Evolutionary conservation across 1,140 invertebrate species (phyloP).

Genomic region (Whitmania pigra): DNA sequence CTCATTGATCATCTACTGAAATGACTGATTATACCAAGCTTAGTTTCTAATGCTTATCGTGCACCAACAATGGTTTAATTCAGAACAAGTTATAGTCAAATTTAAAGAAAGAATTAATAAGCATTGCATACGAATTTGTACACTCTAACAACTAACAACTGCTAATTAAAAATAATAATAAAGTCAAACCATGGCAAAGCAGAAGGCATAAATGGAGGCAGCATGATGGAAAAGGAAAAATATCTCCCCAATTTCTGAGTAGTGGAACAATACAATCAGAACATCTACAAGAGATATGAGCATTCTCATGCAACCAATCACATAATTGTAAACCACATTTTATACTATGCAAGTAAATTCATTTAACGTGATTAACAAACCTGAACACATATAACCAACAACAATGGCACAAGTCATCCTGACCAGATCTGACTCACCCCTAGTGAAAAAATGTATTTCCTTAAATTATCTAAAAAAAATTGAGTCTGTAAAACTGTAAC

Average conservation of each 20-base stretch:
- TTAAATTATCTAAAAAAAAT: neutral
- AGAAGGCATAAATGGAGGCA: slow-evolving; percentile 37
- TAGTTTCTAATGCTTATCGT: too few relatives aligned
- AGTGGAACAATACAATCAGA: slow-evolving; percentile 33
- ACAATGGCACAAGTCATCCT: slow-evolving; percentile 35
- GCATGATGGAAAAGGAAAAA: slow-evolving; percentile 37
- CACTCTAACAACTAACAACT: neutral
- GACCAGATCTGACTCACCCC: slow-evolving; percentile 32
- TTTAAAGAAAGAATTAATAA: neutral
- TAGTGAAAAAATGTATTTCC: slow-evolving; percentile 22
- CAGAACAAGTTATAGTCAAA: neutral
- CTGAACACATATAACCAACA: slow-evolving; percentile 34
- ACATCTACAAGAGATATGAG: slow-evolving; percentile 27
- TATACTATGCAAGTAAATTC: neutral
- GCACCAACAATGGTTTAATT: too few relatives aligned
- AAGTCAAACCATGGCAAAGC: slow-evolving; percentile 31
- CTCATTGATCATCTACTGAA: too few relatives aligned
- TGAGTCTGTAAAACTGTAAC: neutral
- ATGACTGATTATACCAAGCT: too few relatives aligned
- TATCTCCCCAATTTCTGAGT: slow-evolving; percentile 34
- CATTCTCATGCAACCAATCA: too few relatives aligned
- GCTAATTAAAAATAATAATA: neutral
- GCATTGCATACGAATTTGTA: neutral
- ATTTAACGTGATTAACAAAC: slow-evolving; percentile 25
- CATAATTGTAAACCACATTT: too few relatives aligned